Evolutionary conservation across 2,113 vertebrate species (phyloP).

Genomic region (Drymodes brunneopygia): DNA sequence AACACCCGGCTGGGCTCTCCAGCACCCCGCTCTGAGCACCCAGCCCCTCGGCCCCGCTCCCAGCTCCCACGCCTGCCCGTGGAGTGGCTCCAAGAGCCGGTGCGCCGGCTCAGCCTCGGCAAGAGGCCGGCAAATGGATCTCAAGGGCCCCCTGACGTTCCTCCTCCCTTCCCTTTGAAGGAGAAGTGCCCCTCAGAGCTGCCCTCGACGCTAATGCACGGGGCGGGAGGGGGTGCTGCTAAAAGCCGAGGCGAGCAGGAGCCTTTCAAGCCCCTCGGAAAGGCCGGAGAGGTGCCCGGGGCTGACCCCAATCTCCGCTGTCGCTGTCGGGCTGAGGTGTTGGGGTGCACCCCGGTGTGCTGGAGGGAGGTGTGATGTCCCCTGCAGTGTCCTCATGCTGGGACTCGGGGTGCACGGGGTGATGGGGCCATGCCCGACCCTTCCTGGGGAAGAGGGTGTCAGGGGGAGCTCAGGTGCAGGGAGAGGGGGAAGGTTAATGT

Average conservation of each 20-base stretch:
- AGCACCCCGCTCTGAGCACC: accelerated
- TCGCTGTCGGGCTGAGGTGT: accelerated
- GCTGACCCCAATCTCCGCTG: background rate
- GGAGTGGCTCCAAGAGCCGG: background rate
- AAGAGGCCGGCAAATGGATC: constrained; percentile 22
- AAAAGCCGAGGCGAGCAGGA: background rate
- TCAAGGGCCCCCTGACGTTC: constrained; percentile 16
- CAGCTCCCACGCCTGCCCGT: accelerated
- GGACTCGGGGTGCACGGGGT: accelerated
- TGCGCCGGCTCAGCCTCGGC: accelerated
- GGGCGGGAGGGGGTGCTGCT: background rate
- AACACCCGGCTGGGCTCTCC: background rate
- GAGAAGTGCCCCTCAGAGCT: background rate
- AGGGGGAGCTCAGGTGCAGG: background rate
- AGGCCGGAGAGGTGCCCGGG: background rate
- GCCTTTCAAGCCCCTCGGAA: background rate
- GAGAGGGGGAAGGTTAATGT: too few relatives aligned
- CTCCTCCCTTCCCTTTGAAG: background rate
- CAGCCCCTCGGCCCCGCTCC: accelerated
- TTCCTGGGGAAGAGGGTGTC: background rate
- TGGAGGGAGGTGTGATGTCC: background rate
- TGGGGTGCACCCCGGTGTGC: accelerated
- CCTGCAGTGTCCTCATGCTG: accelerated
- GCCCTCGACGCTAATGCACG: background rate
- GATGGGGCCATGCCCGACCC: background rate